phyloP scores from a whole-genome alignment of 1,140 invertebrate genomes.

The Planococcus citri region DNA sequence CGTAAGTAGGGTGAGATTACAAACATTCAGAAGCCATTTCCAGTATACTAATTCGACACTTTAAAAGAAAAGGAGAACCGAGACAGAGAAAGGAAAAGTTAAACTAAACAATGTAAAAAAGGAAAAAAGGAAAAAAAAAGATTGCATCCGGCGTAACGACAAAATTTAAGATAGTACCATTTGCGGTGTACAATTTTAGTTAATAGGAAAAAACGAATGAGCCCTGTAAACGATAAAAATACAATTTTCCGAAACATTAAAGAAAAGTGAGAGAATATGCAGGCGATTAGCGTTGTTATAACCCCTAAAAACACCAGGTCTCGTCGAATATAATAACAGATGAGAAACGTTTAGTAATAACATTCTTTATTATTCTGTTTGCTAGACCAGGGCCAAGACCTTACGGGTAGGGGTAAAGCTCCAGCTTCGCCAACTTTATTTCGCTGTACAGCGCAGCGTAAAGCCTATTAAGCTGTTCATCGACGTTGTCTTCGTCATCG shows the following conservation, averaged over 20 bases:
- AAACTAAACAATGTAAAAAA: no score
- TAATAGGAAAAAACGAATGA: slow-evolving; percentile 19
- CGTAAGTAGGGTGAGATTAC: no score
- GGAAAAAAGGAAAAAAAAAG: neutral
- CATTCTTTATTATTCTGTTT: slow-evolving; percentile 16
- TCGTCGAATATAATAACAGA: slow-evolving; percentile 17
- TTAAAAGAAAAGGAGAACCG: no score
- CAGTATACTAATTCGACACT: no score
- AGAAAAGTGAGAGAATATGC: slow-evolving; percentile 19
- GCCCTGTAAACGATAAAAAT: slow-evolving; percentile 13
- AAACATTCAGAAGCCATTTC: no score
- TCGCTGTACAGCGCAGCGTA: no score
- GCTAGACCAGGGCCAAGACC: slow-evolving; percentile 4
- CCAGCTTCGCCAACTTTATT: neutral
- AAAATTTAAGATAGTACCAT: neutral
- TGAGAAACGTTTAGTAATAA: slow-evolving; percentile 14
- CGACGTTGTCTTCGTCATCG: slow-evolving; percentile 12
- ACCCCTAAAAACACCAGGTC: slow-evolving; percentile 16
- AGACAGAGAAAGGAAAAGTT: no score
- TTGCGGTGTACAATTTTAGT: slow-evolving; percentile 11
- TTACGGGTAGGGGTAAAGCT: neutral
- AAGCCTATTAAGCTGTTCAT: neutral
- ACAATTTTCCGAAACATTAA: slow-evolving; percentile 20
- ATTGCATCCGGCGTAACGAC: neutral
- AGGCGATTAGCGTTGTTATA: slow-evolving; percentile 17